These are phyloP conservation scores for Euwallacea fornicatus DNA, from an alignment of 1,140 invertebrate species.

Conservation along the genomic window DNA sequence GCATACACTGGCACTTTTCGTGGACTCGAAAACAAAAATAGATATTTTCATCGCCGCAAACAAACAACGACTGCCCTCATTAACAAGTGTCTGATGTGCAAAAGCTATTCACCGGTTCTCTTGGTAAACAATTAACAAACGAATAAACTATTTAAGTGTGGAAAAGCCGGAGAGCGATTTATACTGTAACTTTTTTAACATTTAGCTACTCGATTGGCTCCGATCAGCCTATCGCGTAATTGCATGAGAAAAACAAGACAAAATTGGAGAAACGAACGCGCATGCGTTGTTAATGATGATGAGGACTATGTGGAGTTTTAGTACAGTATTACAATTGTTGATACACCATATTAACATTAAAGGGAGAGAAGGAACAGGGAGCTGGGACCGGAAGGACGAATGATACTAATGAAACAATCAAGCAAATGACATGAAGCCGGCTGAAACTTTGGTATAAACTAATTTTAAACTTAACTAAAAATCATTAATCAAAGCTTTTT, in stretches of 20 bases:
- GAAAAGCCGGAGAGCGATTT: not conserved
- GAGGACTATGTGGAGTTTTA: slow-evolving; percentile 20
- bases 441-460: too few species aligned
- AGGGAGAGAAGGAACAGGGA: too few species aligned
- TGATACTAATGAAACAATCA: too few species aligned
- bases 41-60: slow-evolving; percentile 1
- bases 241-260: slow-evolving; percentile 23
- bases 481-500: too few species aligned
- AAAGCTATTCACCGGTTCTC: not conserved
- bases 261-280: slow-evolving; percentile 9
- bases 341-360: too few species aligned
- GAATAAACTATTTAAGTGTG: not conserved
- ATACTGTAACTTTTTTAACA: not conserved
- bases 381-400: too few species aligned
- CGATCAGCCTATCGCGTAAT: slow-evolving; percentile 24
- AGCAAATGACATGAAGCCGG: too few species aligned
- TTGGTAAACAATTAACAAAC: not conserved
- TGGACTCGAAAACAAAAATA: not conserved
- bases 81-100: not conserved
- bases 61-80: not conserved
- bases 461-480: too few species aligned
- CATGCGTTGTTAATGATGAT: slow-evolving; percentile 11
- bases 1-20: not conserved
- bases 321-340: not conserved
- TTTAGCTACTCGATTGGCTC: slow-evolving; percentile 16